Base-by-base conservation (phyloP, 2,113 vertebrate genomes). In the Dipodomys merriami region DNA sequence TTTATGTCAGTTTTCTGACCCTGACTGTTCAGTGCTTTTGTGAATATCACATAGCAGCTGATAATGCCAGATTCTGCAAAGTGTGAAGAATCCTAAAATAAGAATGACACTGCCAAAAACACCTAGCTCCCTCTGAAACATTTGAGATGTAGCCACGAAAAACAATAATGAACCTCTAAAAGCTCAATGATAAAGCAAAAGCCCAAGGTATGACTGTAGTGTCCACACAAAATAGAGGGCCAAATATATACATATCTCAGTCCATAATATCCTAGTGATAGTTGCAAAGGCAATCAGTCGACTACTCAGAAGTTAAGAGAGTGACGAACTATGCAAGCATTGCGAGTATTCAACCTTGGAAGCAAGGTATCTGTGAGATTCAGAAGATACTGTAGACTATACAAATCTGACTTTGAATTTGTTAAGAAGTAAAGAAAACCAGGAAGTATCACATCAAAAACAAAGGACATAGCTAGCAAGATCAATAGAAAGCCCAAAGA, bases 21-120 rank as follows among this genome's bases (percentile, higher is more conserved):
- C 49, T 64, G 68, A 12, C 69, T 64, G 39, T 73, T 57, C 13
- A 44, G 23, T 57, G 25, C 29, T 73, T 65, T 86, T 89, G 77
- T 88, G 83, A 93, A 62, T 71, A 78, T 35, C 82, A 72, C 86
- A 92, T 19, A 74, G 60, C 88, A 72, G 49, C 77, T 87, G 81
- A 95, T 86, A 89, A 84, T 89, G 84, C 2, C 73, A 62, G 27
- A 88, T 81, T 44, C 74, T 80, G 30, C 53, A 76, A 88, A 82
- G 72, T 95, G 94, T 44, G 80, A 94, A 89, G 30, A 93, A 60
- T 67, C n/a, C 44, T 83, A 77, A 92, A 94, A 91, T 88, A 93
- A 93, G 49, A 95, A 91, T 46, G 33, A 82, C 92, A 92, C 5
- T 20, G 81, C 64, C 53, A 4, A 60, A 95, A 93, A 68, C 95